Evolutionary conservation across 2,113 vertebrate species (phyloP), one percentile per base, ranked within the genome.

Genomic region (Pavo muticus): DNA sequence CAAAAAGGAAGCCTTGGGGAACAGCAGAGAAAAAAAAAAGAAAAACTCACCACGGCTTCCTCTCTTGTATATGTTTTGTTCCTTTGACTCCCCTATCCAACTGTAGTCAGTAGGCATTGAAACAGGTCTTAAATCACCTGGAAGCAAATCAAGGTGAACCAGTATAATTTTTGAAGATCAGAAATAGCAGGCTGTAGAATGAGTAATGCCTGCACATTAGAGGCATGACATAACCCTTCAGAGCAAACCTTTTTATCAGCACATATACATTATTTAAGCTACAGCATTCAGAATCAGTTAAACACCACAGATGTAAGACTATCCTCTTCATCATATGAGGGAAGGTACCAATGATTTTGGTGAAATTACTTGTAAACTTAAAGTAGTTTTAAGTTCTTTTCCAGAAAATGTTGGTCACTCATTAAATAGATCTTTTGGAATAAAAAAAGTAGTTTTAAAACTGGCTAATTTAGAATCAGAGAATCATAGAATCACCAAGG

Each of bases 111-210:
- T 97, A 47, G 98, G 98, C 97, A 98, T 98, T 40, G 97, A 98
- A 95, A 99, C 96, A 29, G 98, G 98, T 93, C 98, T 98, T 97
- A 98, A 97, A 96, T 99, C 99, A 97, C 98, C 99, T 99, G 97
- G 87, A 98, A 98, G 95, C 37, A 98, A 94, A 96, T 96, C 95
- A 98, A 98, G 94, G 94, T 95, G 91, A 96, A 94, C 71, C 87
- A 97, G 52, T 95, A 76, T 77, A 32, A 86, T 70, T 89, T 87
- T 14, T 24, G 80, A 79, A 63, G 52, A 5, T 14, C 45, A 61
- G 74, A 68, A 91, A 73, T 54, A 82, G 50, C 47, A 88, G 19
- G 19, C 42, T 95, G 15, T n/a, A 82, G n/a, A 50, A 32, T 78
- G 52, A 61, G 64, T 10, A n/a, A 42, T 57, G 27, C 13, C 42